Evolutionary conservation across 2,888 invertebrate species (phyloP).

Genomic region (Druceiella hillmani): DNA sequence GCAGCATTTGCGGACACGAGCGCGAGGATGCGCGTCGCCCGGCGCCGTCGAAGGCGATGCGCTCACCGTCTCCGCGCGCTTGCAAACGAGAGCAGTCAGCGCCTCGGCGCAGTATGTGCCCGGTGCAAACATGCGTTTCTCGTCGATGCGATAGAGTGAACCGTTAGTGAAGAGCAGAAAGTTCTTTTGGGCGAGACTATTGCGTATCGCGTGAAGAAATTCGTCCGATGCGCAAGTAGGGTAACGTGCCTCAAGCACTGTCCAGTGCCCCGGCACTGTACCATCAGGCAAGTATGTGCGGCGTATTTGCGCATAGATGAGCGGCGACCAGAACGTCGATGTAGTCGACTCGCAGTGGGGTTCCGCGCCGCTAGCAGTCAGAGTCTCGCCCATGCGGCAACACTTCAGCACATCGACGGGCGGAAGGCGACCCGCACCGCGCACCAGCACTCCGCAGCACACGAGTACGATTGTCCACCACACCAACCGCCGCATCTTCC

Average conservation of each 20-base stretch:
- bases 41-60: conserved; percentile 31
- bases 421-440: conserved; percentile 32
- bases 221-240: conserved; percentile 36
- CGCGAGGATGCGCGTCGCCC: conserved; percentile 32
- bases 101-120: conserved; percentile 65
- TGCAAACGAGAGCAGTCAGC: conserved; percentile 59
- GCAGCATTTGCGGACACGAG: conserved; percentile 63
- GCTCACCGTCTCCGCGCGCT: conserved; percentile 31
- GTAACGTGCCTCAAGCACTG: conserved; percentile 29
- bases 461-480: no score
- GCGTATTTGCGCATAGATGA: conserved; percentile 51
- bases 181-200: conserved; percentile 35
- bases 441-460: conserved; percentile 50
- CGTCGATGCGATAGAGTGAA: conserved; percentile 51
- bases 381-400: conserved; percentile 48
- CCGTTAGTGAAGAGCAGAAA: conserved; percentile 63
- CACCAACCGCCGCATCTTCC: no score
- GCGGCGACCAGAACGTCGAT: conserved; percentile 48
- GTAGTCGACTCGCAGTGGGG: conserved; percentile 28
- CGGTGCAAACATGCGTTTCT: conserved; percentile 42
- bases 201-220: conserved; percentile 35
- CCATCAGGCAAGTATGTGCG: conserved; percentile 36
- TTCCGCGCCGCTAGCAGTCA: conserved; percentile 36
- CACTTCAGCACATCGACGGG: conserved; percentile 45
- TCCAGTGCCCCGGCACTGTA: conserved; percentile 47